Conservation (phyloP, 1,140 invertebrate species). For the Leptinotarsa lineolata region DNA sequence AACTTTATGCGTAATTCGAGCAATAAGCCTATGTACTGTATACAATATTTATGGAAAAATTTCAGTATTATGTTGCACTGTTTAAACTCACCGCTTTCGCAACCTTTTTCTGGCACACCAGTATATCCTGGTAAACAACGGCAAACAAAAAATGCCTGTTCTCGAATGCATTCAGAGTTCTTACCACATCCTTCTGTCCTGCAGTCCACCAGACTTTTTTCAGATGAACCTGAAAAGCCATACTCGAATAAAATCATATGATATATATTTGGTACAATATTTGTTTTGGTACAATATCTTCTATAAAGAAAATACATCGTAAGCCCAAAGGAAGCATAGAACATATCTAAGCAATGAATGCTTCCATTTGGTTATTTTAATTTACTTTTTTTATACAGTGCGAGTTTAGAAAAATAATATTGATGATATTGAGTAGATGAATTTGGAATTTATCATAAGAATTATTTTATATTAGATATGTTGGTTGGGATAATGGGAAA, state of each 20-base stretch:
- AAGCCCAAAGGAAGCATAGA: too few species aligned
- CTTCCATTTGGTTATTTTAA: too few species aligned
- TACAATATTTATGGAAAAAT: slow-evolving; percentile 42
- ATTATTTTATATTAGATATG: too few species aligned
- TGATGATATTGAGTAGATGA: too few species aligned
- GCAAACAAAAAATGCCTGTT: slow-evolving; percentile 80
- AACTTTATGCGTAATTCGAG: slow-evolving; percentile 39
- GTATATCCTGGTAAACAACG: slow-evolving; percentile 75
- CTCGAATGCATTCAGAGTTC: slow-evolving; percentile 78
- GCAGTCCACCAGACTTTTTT: slow-evolving; percentile 73
- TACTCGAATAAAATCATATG: slow-evolving; percentile 10
- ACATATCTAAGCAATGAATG: too few species aligned
- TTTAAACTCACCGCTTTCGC: slow-evolving; percentile 74
- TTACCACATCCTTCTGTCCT: slow-evolving; percentile 80
- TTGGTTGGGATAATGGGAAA: too few species aligned
- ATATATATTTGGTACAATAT: too few species aligned
- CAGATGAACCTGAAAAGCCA: slow-evolving; percentile 62
- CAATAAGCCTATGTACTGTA: slow-evolving; percentile 52
- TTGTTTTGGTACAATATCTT: too few species aligned
- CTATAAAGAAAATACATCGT: too few species aligned
- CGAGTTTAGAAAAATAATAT: too few species aligned
- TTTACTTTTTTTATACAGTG: too few species aligned
- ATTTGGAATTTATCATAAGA: too few species aligned
- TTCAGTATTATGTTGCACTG: slow-evolving; percentile 28
- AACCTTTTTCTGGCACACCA: slow-evolving; percentile 75